These are phyloP conservation scores for Heterohyrax brucei DNA, from an alignment of 2,797 vertebrate species.

Conservation along the genomic window DNA sequence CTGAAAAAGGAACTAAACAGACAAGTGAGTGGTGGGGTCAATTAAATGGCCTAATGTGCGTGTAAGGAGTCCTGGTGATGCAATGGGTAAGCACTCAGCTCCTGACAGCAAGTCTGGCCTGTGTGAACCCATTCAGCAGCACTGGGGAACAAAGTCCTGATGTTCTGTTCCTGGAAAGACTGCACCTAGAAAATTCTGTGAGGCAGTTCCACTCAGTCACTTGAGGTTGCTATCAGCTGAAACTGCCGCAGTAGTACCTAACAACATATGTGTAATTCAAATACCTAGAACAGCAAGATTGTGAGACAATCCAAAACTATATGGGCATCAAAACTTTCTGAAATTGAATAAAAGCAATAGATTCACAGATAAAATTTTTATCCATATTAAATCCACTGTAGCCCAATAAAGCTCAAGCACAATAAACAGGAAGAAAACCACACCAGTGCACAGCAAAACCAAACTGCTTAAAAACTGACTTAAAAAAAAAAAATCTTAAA, in stretches of 20 bases:
- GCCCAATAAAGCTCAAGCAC: neutral
- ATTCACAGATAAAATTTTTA: neutral
- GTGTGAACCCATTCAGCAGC: neutral
- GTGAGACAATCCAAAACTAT: neutral
- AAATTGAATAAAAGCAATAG: conserved; percentile 27
- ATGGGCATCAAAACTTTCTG: neutral
- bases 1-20: neutral
- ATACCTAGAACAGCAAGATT: neutral
- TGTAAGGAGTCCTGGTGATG: no score
- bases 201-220: neutral
- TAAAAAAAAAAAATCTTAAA: conserved; percentile 1
- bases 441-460: neutral
- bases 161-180: neutral
- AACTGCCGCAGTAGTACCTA: neutral
- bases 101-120: no score
- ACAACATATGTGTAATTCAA: neutral
- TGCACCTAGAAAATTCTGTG: neutral
- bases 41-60: no score
- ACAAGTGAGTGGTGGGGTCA: no score
- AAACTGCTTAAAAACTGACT: conserved; percentile 36
- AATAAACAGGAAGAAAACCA: neutral
- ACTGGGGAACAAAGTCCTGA: neutral
- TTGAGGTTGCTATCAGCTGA: neutral
- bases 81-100: no score
- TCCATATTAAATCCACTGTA: neutral